phyloP scores from a whole-genome alignment of 2,888 invertebrate genomes.

The Abrostola tripartita region DNA sequence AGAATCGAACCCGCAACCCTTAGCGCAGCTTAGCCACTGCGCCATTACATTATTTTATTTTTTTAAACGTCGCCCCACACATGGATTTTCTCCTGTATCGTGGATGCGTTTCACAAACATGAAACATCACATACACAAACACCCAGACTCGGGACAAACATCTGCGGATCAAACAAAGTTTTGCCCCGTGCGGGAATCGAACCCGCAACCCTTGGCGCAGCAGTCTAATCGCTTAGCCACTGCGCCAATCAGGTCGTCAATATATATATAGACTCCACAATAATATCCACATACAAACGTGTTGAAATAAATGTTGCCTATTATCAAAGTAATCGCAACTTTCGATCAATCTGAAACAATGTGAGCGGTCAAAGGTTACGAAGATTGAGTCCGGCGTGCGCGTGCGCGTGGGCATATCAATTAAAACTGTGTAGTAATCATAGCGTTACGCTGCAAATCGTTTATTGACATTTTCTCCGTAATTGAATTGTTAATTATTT shows the following conservation, averaged over 20 bases:
- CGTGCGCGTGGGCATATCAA: constrained; percentile 42
- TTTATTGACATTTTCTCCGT: constrained; percentile 38
- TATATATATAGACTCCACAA: constrained; percentile 1
- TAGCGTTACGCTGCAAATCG: constrained; percentile 16
- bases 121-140: too few species aligned
- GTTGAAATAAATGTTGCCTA: constrained; percentile 7
- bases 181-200: too few species aligned
- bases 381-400: constrained; percentile 16
- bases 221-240: too few species aligned
- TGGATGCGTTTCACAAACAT: too few species aligned
- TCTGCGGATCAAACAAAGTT: too few species aligned
- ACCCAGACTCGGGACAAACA: too few species aligned
- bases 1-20: too few species aligned
- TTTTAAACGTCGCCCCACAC: too few species aligned
- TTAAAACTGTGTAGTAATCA: constrained; percentile 39
- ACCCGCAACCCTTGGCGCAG: too few species aligned
- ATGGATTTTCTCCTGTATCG: too few species aligned
- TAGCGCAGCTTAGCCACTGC: too few species aligned
- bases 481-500: constrained; percentile 17
- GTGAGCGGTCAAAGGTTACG: constrained; percentile 34
- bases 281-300: constrained; percentile 16
- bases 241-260: background rate
- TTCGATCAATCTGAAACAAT: constrained; percentile 43
- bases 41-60: too few species aligned
- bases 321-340: constrained; percentile 34